Evolutionary conservation across 2,113 vertebrate genomes (phyloP), one percentile per base, ranked within the genome.

Genomic region (Brachypodius melanocephalos): DNA sequence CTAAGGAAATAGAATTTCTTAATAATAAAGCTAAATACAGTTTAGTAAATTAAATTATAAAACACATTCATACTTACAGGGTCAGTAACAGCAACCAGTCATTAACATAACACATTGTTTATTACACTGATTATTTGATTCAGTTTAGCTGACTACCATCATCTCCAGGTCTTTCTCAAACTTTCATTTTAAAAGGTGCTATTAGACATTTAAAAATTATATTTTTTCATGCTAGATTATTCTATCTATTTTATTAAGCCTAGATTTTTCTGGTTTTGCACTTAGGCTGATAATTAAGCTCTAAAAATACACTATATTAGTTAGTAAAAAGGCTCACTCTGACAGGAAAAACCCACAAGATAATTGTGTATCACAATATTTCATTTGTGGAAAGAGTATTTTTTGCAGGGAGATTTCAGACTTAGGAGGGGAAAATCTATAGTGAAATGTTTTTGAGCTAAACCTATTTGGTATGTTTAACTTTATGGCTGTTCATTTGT

Each of bases 11-110:
- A 89, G 43, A 42, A 75, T 86, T 88, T 51, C 67, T 93, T 93
- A 75, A 88, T n/a, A 76, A 73, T 65, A 63, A 92, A 82, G 49
- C 68, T 84, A 89, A 89, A 89, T 45, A 51, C 46, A 78, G 58
- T 82, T 96, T 88, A 95, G 63, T 88, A 88, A 62, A 80, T 90
- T 43, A 68, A 95, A 87, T 29, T 14, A 73, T 71, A 71, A 94
- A 81, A 84, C 63, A 89, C 31, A 52, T 75, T 94, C 21, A 65
- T 90, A 74, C 59, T 89, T 68, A 74, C 69, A 61, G 46, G 20
- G 59, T 71, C 89, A 88, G 69, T 61, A 80, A 36, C 68, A 92
- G 59, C 36, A 94, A 87, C 49, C 87, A 66, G 32, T 59, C 62
- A 88, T n/a, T 65, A 86, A 82, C 45, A 45, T 4, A 75, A 66